Evolutionary conservation across 2,113 vertebrate genomes (phyloP).

Genomic region (Planiliza haematocheilus): DNA sequence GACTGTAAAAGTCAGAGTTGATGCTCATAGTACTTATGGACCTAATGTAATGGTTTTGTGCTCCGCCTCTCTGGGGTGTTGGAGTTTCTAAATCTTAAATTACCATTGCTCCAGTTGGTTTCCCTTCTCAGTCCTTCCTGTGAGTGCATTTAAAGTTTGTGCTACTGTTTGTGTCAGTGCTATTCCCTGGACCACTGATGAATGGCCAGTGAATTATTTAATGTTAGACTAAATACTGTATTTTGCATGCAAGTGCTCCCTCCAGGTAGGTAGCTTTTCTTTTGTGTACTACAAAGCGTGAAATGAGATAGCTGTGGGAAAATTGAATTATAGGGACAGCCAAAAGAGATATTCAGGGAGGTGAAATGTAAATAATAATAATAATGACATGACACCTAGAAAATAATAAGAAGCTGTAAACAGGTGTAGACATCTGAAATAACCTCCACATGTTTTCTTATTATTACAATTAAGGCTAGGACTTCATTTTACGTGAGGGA

Average conservation of each 20-base stretch:
- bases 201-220: not conserved
- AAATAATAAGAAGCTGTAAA: not conserved
- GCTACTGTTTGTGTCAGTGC: not conserved
- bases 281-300: not conserved
- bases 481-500: too few relatives aligned
- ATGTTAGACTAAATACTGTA: conserved; percentile 4
- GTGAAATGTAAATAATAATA: not conserved
- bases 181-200: not conserved
- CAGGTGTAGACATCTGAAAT: too few relatives aligned
- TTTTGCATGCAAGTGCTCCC: not conserved
- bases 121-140: not conserved
- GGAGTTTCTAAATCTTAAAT: conserved; percentile 35
- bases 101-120: conserved; percentile 4
- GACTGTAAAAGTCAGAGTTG: conserved; percentile 47
- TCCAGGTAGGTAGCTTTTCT: not conserved
- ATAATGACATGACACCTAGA: not conserved
- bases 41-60: conserved; percentile 51
- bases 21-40: conserved; percentile 57
- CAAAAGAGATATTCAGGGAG: not conserved
- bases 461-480: too few relatives aligned
- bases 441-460: too few relatives aligned
- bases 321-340: conserved; percentile 2
- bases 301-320: not conserved
- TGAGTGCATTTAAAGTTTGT: not conserved
- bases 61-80: not conserved